Conservation (phyloP, 2,113 vertebrate genomes). For the Chelonoidis abingdonii region DNA sequence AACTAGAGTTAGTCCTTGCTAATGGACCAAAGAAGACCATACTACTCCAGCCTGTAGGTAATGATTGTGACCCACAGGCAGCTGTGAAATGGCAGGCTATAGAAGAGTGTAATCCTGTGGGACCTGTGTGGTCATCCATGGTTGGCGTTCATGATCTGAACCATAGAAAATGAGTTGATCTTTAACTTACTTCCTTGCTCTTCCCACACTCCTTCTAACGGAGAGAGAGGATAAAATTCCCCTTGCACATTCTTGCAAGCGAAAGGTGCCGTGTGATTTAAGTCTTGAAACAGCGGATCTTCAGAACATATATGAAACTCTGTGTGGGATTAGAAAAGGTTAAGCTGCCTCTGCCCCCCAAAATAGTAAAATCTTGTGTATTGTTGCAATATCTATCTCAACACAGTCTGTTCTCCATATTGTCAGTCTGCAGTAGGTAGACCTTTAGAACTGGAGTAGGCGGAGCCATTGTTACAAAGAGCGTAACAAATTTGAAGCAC, state of each 20-base stretch:
- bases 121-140: neutral
- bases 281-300: neutral
- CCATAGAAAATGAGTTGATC: neutral
- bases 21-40: neutral
- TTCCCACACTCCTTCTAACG: neutral
- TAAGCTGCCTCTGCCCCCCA: neutral
- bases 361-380: neutral
- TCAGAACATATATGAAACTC: neutral
- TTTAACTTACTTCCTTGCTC: neutral
- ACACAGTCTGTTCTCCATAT: neutral
- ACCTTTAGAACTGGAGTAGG: neutral
- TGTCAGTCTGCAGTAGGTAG: constrained; percentile 9
- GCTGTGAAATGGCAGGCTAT: neutral
- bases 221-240: constrained; percentile 1
- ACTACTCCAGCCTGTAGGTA: neutral
- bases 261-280: neutral
- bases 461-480: neutral
- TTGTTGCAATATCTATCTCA: neutral
- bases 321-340: no score
- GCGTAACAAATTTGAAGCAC: neutral
- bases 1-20: neutral
- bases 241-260: neutral
- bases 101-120: accelerated
- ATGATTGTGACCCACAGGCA: accelerated
- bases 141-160: neutral